These are phyloP conservation scores for Tipula vernalis DNA, from an alignment of 2,888 invertebrate species.

Conservation along the genomic window DNA sequence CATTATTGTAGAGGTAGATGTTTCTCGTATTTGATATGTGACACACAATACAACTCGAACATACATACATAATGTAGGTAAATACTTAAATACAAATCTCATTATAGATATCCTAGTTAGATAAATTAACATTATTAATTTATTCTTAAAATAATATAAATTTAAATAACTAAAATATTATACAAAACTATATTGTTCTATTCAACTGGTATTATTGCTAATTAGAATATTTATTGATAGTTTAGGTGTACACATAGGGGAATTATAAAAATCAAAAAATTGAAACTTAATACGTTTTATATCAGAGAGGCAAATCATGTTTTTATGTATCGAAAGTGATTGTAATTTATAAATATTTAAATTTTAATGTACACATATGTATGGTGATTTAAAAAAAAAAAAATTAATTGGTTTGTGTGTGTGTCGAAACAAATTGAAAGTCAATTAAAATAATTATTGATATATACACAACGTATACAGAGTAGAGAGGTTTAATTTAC, in stretches of 20 bases:
- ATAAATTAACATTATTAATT: background rate
- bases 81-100: background rate
- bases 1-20: background rate
- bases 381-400: background rate
- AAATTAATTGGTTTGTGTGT: background rate
- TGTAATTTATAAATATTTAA: background rate
- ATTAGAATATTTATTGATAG: background rate
- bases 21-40: background rate
- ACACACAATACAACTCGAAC: background rate
- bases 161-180: background rate
- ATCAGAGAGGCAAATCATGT: background rate
- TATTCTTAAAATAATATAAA: background rate
- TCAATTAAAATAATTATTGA: background rate
- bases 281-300: background rate
- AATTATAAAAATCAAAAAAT: background rate
- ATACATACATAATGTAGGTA: too few species aligned
- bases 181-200: background rate
- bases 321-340: background rate
- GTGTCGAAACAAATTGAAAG: background rate
- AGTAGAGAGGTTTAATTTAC: background rate
- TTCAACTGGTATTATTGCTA: background rate
- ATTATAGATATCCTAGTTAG: background rate
- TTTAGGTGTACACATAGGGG: background rate
- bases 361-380: background rate
- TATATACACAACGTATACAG: background rate